Base-by-base conservation (phyloP, 2,888 invertebrate genomes). In the Synanthedon andrenaeformis region DNA sequence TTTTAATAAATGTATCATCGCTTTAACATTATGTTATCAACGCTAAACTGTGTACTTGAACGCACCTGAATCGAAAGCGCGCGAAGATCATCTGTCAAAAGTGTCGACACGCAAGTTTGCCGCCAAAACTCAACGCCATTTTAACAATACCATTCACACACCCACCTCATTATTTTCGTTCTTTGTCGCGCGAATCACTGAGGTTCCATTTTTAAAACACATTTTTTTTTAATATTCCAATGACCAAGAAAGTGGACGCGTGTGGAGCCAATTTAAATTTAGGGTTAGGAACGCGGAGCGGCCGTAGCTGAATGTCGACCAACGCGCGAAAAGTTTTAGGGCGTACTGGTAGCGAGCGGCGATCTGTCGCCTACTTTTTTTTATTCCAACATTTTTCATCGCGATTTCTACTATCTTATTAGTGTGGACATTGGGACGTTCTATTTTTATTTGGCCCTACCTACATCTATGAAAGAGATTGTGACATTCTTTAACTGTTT, bases 51-150 rank as follows among this genome's bases (percentile, higher is more conserved):
- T 69, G 70, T 74, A 79, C 73, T 72, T 75, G 78, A 80, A 83
- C 84, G 81, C 82, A 84, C 85, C 84, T 84, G 81, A 76, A 76
- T 70, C 64, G 65, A 77, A 79, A 76, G 72, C 75, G 82, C 79
- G 82, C 75, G 76, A 80, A 73, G 70, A 67, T 78, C 83, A 84
- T 83, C 78, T 75, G 83, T 85, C 84, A 83, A 70, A 64, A 67
- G 66, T 60, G 65, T 61, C 69, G 74, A 69, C 73, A 64, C 67
- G 60, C 60, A 56, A 57, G 70, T 76, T 79, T 79, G 67, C 71
- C 82, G 82, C 78, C 79, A 75, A 79, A 81, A 73, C 69, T 72
- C 65, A 65, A 59, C 65, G 62, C 70, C 75, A 70, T 72, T 74
- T 72, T 74, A 59, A 58, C 65, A 59, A 60, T 70, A 69, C 63